These are phyloP conservation scores for Lacerta bilineata DNA, from an alignment of 2,797 vertebrate genomes.

Conservation along the genomic window DNA sequence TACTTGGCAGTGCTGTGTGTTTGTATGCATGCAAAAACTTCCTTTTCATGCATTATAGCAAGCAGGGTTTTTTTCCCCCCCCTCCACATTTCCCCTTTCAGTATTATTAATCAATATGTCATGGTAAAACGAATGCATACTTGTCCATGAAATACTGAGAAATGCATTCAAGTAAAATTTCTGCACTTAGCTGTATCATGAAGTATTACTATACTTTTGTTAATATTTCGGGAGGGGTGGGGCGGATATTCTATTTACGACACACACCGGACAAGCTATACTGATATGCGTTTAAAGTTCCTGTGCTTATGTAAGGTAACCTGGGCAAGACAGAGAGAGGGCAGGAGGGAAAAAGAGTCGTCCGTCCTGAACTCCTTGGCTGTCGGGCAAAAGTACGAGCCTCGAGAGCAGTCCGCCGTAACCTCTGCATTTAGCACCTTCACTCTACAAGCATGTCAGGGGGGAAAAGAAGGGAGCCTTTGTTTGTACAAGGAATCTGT, in stretches of 20 bases:
- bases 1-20: slow-evolving; percentile 67
- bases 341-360: neutral
- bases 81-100: slow-evolving; percentile 53
- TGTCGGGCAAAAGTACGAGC: slow-evolving; percentile 17
- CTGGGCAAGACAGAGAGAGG: slow-evolving; percentile 52
- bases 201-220: slow-evolving; percentile 48
- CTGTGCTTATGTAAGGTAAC: slow-evolving; percentile 77
- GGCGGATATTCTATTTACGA: slow-evolving; percentile 51
- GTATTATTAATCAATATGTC: slow-evolving; percentile 62
- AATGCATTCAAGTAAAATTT: slow-evolving; percentile 72
- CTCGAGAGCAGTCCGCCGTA: slow-evolving; percentile 15
- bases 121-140: slow-evolving; percentile 54
- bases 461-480: slow-evolving; percentile 38
- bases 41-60: slow-evolving; percentile 81
- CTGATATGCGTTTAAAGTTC: slow-evolving; percentile 57
- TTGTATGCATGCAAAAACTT: slow-evolving; percentile 76
- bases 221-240: slow-evolving; percentile 54
- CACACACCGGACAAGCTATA: slow-evolving; percentile 65
- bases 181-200: slow-evolving; percentile 60
- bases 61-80: slow-evolving; percentile 50
- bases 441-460: slow-evolving; percentile 65
- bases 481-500: slow-evolving; percentile 55
- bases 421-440: slow-evolving; percentile 59
- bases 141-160: slow-evolving; percentile 70
- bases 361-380: slow-evolving; percentile 20